Conservation (phyloP, 2,888 invertebrate genomes). For the Odontomyia ornata region DNA sequence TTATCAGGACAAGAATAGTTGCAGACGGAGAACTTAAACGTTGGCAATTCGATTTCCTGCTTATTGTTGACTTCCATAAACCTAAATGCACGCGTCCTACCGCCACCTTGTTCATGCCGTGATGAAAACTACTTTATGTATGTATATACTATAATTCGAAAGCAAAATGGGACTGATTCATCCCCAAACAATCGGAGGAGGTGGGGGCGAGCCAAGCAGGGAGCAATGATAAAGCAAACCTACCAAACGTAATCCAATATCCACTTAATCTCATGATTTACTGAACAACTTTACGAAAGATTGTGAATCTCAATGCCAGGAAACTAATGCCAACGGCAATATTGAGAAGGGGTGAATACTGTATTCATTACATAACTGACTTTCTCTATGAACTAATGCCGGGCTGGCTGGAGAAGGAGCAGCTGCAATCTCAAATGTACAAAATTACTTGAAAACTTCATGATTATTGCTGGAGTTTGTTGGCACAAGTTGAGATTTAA, state of each 20-base stretch:
- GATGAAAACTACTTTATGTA: neutral
- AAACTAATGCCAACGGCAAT: constrained; percentile 20
- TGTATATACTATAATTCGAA: neutral
- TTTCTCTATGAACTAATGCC: neutral
- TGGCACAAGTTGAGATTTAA: too few relatives aligned
- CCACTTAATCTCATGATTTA: constrained; percentile 42
- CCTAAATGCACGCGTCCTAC: constrained; percentile 2
- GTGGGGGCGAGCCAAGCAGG: neutral
- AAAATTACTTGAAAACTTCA: too few relatives aligned
- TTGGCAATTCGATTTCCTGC: constrained; percentile 40
- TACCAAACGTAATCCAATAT: constrained; percentile 33
- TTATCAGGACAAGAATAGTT: constrained; percentile 15
- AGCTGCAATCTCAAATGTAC: too few relatives aligned
- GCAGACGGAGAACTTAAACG: constrained; percentile 29
- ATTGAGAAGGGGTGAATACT: constrained; percentile 10
- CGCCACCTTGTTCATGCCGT: neutral
- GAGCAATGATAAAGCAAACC: neutral
- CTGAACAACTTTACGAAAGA: constrained; percentile 37
- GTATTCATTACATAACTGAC: neutral
- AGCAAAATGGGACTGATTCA: neutral
- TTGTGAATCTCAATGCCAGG: constrained; percentile 16
- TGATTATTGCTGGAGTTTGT: too few relatives aligned
- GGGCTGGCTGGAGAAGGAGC: neutral
- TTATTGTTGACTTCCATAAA: constrained; percentile 41
- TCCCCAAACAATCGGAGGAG: neutral